Evolutionary conservation across 2,113 vertebrate species (phyloP), one percentile per base, ranked within the genome.

Genomic region (Actenoides lindsayi): DNA sequence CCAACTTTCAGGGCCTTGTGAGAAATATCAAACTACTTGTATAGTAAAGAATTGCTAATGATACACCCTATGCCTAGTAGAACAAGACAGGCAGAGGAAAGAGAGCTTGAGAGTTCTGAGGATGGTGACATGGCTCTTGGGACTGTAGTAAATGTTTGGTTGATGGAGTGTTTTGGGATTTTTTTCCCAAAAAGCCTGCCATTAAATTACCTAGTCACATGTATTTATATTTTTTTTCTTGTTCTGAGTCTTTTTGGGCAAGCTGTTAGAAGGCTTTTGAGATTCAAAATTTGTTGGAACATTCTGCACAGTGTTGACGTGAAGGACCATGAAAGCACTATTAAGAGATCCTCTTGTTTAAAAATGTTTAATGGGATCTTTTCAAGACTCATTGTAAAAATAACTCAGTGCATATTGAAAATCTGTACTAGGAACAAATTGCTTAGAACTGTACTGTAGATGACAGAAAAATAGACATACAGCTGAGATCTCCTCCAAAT

Each of bases 341-440:
- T 46, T 78, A 81, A 90, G 20, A 88, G 15, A 8, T 78, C 14
- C 14, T 64, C 53, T 81, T 78, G 10, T 57, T 73, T 95, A 84
- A 78, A 87, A 89, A 69, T 50, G 11, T 28, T 77, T 63, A 84
- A 23, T 92, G 28, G 18, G 56, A 46, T 84, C 25, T 87, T 89
- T 90, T 94, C 60, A 81, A 81, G 57, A 68, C 25, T 82, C 57
- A 44, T 25, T 80, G 28, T 82, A 54, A 81, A 87, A 90, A 92
- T 70, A 90, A 75, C 50, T 54, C 31, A 16, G 7, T 73, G 21
- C 15, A 20, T 82, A 60, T 53, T 89, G 46, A 93, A 88, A 92
- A 50, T 80, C 37, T 64, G 11, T 68, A n/a, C 71, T 81, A 64
- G 48, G 24, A 87, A 56, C 24, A 48, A 57, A 53, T 91, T 88